Base-by-base conservation (phyloP, 1,140 invertebrate genomes). In the Rhopalosiphum padi region DNA sequence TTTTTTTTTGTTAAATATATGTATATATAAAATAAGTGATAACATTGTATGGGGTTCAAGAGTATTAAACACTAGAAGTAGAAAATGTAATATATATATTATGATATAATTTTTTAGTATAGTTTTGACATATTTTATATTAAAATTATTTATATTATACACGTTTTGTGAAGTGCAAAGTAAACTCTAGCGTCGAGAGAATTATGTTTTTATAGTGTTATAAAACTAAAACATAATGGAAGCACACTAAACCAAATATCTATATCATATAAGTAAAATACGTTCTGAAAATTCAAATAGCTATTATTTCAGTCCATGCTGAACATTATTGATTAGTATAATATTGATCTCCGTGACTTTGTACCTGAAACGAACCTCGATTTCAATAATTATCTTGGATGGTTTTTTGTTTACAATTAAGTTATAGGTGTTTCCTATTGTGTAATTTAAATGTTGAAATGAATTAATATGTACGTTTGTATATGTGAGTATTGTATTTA, bases 141-240 rank as follows among this genome's bases (percentile, higher is more conserved):
- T 35, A 88, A 9, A 51, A 87, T 88, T 88, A 88, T 68, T 68
- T 68, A 48, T n/a, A 51, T 51, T 88, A 51, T 15, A 88, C n/a
- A n/a, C 46, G 21, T 88, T n/a, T 87, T 48, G 1, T 88, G n/a
- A 51, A 51, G 87, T 88, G n/a, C 21, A 53, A 35, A 53, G 21
- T 88, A 88, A 35, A 88, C n/a, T n/a, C 2, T 23, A 35, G 46
- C 35, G 30, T 43, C 37, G 41, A 43, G 2, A 85, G 25, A 87
- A 43, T 46, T 87, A 48, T 87, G 22, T 87, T 87, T 87, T 46
- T 43, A 30, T 87, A 87, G 15, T 46, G 7, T 46, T 48, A 87
- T 48, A 87, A 87, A 22, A 86, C 43, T 86, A 86, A 43, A 86
- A 86, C 25, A 86, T 37, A 48, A 5, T n/a, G 21, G 2, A 37